A percentile compares a stretch with the other conserved stretches of the same genome.
phyloP scores from a whole-genome alignment of 2,888 invertebrate species.

The Drosophila mulleri region DNA sequence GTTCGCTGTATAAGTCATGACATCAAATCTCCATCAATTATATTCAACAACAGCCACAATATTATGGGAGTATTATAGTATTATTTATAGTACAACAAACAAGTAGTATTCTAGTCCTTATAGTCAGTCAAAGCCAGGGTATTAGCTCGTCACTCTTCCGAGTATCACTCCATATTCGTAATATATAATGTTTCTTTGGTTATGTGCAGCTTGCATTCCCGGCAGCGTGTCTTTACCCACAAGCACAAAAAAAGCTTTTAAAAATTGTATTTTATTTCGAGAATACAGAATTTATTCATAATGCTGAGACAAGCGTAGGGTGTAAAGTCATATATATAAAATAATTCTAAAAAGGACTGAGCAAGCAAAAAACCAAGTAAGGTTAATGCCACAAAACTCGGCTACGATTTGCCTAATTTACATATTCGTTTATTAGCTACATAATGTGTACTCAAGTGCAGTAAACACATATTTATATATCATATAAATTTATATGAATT shows the following conservation, averaged over 20 bases:
- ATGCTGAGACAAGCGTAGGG: slow-evolving; percentile 34
- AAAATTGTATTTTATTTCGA: slow-evolving; percentile 20
- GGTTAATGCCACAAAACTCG: slow-evolving; percentile 59
- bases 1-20: too few relatives aligned
- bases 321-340: slow-evolving; percentile 4
- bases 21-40: background rate
- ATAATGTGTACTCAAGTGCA: slow-evolving; percentile 33
- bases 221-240: slow-evolving; percentile 12
- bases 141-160: background rate
- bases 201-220: slow-evolving; percentile 22
- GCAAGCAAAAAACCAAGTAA: slow-evolving; percentile 43
- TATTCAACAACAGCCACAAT: background rate
- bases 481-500: background rate
- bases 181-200: slow-evolving; percentile 9
- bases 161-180: background rate
- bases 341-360: slow-evolving; percentile 10
- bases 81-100: background rate
- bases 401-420: slow-evolving; percentile 47
- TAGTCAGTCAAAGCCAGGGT: background rate
- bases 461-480: background rate
- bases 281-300: slow-evolving; percentile 28
- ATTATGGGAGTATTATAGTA: background rate
- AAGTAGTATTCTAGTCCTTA: background rate
- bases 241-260: slow-evolving; percentile 28
- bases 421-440: slow-evolving; percentile 35